phyloP scores from a whole-genome alignment of 2,113 vertebrate genomes.

The Oryzias woworae region DNA sequence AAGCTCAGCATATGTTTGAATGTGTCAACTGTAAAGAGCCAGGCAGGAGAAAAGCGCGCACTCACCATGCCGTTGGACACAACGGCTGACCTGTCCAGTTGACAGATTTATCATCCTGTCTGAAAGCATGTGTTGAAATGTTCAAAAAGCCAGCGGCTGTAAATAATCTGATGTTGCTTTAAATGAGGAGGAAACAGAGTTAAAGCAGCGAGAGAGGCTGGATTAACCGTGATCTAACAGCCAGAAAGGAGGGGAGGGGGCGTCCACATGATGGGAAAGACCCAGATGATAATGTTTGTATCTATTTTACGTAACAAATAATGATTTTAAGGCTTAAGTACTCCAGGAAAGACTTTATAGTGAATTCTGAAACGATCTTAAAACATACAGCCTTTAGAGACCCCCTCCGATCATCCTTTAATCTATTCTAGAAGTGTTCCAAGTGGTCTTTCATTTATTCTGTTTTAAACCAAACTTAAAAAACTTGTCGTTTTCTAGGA shows the following conservation, averaged over 20 bases:
- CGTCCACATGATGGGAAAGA: constrained; percentile 47
- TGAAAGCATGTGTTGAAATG: constrained; percentile 23
- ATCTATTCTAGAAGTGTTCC: no score
- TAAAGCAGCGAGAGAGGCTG: constrained; percentile 24
- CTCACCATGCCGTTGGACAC: constrained; percentile 14
- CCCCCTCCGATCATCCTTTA: no score
- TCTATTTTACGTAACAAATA: constrained; percentile 57
- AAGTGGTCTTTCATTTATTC: no score
- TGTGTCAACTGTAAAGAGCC: not conserved
- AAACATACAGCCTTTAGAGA: no score
- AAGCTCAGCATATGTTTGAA: not conserved
- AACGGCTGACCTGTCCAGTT: constrained; percentile 5
- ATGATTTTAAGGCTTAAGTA: constrained; percentile 41
- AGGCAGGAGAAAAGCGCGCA: not conserved
- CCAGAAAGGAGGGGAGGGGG: constrained; percentile 35
- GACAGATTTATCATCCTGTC: constrained; percentile 19
- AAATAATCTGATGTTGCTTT: constrained; percentile 33
- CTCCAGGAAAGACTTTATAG: constrained; percentile 36
- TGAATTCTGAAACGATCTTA: constrained; percentile 21
- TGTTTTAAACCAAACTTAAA: no score
- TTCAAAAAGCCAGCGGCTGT: constrained; percentile 5
- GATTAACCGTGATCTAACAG: constrained; percentile 70
- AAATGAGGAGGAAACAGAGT: constrained; percentile 31
- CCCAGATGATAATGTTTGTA: constrained; percentile 18
- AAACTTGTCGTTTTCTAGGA: no score